These are phyloP conservation scores for Dicranocentrus wangi DNA, from an alignment of 2,888 invertebrate genomes.

Conservation along the genomic window DNA sequence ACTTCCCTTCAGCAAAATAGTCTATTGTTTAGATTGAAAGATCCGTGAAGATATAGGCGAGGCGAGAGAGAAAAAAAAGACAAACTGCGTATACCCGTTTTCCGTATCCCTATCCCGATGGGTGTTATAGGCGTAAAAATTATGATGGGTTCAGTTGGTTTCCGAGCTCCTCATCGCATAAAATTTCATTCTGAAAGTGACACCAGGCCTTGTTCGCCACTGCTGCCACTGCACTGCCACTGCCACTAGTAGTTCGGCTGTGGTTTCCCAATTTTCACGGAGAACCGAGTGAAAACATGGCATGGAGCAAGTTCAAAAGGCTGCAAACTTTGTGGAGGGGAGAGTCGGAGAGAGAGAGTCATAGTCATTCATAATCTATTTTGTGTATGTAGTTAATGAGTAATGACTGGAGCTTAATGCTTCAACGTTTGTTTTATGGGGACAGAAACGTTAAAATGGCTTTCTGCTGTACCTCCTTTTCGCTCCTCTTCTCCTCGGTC, in stretches of 20 bases:
- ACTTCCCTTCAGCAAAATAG: too few species aligned
- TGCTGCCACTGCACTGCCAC: neutral
- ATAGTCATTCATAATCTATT: constrained; percentile 53
- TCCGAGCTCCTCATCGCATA: constrained; percentile 3
- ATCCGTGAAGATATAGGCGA: too few species aligned
- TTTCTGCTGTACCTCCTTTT: neutral
- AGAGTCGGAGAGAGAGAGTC: neutral
- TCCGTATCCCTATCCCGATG: too few species aligned
- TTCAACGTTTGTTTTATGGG: constrained; percentile 37
- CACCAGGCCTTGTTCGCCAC: too few species aligned
- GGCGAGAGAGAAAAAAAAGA: too few species aligned
- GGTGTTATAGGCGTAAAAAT: neutral
- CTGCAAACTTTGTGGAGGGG: constrained; percentile 8
- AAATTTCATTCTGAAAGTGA: constrained; percentile 34
- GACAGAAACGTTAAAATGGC: constrained; percentile 12
- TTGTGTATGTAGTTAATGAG: constrained; percentile 45
- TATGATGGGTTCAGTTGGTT: neutral
- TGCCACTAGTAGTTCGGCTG: neutral
- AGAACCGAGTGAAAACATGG: neutral
- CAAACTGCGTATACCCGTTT: too few species aligned
- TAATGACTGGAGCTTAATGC: constrained; percentile 50
- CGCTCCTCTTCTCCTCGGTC: neutral
- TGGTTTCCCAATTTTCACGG: constrained; percentile 54
- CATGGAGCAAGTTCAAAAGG: constrained; percentile 48
- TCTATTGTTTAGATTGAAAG: too few species aligned